Conservation (phyloP, 2,113 vertebrate species). For the Cebidichthys violaceus region DNA sequence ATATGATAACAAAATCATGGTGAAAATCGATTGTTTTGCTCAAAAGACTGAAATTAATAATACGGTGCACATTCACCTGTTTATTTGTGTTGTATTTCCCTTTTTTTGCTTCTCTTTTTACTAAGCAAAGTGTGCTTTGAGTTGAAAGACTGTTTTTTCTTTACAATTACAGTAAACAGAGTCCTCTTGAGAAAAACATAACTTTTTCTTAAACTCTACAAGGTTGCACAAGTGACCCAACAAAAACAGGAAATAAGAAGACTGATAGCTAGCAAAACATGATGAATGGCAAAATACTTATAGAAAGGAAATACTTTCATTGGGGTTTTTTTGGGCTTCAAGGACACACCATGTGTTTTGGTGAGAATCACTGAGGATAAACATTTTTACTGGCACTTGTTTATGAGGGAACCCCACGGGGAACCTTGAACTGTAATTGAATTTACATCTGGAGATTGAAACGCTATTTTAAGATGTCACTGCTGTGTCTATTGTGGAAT, state of each 20-base stretch:
- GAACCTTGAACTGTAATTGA: background rate
- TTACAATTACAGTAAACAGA: background rate
- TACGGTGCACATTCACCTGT: background rate
- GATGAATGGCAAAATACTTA: background rate
- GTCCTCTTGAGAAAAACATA: background rate
- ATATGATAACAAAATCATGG: background rate
- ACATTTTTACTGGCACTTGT: conserved; percentile 1
- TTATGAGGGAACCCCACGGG: background rate
- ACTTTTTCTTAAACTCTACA: background rate
- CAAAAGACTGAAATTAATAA: background rate
- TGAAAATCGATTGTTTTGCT: background rate
- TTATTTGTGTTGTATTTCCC: background rate
- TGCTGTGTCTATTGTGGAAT: background rate
- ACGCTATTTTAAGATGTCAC: background rate
- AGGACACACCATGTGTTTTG: background rate
- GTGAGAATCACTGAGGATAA: background rate
- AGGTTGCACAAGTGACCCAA: background rate
- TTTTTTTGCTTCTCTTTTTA: background rate
- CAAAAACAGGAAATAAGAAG: background rate
- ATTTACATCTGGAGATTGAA: background rate
- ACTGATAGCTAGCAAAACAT: background rate
- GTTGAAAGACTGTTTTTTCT: background rate
- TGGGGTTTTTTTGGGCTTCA: background rate
- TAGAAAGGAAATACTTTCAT: conserved; percentile 2
- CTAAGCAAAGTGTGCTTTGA: background rate